A percentile compares a stretch with the other conserved stretches of the same genome.
phyloP scores from a whole-genome alignment of 2,888 invertebrate species.

The Caenorhabditis sulstoni region DNA sequence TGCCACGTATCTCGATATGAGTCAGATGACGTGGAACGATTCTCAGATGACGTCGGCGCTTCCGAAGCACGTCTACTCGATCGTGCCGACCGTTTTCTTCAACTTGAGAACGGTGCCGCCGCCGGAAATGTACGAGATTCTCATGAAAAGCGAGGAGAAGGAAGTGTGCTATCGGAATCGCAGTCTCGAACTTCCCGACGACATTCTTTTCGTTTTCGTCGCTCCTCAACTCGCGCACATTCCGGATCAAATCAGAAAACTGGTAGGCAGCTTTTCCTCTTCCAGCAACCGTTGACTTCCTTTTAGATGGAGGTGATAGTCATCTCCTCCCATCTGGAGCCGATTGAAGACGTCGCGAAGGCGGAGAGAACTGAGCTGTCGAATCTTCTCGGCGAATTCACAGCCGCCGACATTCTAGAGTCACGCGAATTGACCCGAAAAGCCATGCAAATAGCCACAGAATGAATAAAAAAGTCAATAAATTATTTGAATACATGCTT shows the following conservation, averaged over 20 bases:
- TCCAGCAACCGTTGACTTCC: neutral
- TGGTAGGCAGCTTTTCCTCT: slow-evolving; percentile 29
- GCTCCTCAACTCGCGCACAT: slow-evolving; percentile 30
- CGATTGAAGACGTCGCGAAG: slow-evolving; percentile 30
- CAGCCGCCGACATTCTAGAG: slow-evolving; percentile 72
- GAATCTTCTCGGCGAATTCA: slow-evolving; percentile 63
- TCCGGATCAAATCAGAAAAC: slow-evolving; percentile 57
- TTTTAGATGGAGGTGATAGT: slow-evolving; percentile 61
- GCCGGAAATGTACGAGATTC: slow-evolving; percentile 60
- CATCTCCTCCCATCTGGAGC: slow-evolving; percentile 26
- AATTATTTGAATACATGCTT: no score
- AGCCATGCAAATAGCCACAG: slow-evolving; percentile 41
- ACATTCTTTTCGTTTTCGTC: slow-evolving; percentile 60
- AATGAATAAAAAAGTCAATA: slow-evolving; percentile 6
- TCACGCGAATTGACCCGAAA: slow-evolving; percentile 68
- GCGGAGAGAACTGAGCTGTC: slow-evolving; percentile 44
- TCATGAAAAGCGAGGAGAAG: slow-evolving; percentile 59
- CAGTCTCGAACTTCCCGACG: slow-evolving; percentile 60
- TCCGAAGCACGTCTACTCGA: slow-evolving; percentile 60
- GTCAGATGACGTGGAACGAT: slow-evolving; percentile 38
- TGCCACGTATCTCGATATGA: slow-evolving; percentile 59
- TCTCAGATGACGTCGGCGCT: slow-evolving; percentile 13
- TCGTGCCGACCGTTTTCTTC: slow-evolving; percentile 60
- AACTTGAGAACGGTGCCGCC: slow-evolving; percentile 50
- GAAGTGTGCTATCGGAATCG: slow-evolving; percentile 54